phyloP scores from a whole-genome alignment of 2,888 invertebrate species.

The Yponomeuta evonymella region DNA sequence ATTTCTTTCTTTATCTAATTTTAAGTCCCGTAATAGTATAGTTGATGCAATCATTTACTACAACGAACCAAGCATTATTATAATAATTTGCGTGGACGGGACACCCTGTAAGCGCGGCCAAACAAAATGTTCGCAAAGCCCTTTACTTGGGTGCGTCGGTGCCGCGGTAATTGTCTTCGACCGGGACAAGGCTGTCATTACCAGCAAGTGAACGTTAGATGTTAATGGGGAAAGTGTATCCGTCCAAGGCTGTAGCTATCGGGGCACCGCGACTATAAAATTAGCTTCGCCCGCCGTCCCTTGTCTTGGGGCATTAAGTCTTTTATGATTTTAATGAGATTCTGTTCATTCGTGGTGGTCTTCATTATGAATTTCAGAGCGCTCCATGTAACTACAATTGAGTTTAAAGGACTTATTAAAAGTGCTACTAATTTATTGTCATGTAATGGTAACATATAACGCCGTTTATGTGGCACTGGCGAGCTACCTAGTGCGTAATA shows the following conservation, averaged over 20 bases:
- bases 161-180: constrained; percentile 1
- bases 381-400: not conserved
- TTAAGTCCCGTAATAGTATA: too few relatives aligned
- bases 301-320: not conserved
- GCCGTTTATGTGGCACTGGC: not conserved
- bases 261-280: not conserved
- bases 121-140: not conserved
- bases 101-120: too few relatives aligned
- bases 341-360: constrained; percentile 3
- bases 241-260: not conserved
- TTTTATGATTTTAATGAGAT: constrained; percentile 3
- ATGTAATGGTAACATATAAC: not conserved
- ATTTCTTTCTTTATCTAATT: not conserved
- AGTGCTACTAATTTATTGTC: not conserved
- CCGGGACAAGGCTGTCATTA: constrained; percentile 7
- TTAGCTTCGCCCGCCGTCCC: not conserved
- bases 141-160: not conserved
- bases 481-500: not conserved
- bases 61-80: too few relatives aligned
- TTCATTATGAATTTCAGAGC: not conserved
- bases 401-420: not conserved
- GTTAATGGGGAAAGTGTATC: constrained; percentile 2
- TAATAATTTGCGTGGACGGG: too few relatives aligned
- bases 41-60: too few relatives aligned
- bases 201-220: constrained; percentile 8